phyloP scores from a whole-genome alignment of 1,140 invertebrate species.

The Cotesia vestalis region DNA sequence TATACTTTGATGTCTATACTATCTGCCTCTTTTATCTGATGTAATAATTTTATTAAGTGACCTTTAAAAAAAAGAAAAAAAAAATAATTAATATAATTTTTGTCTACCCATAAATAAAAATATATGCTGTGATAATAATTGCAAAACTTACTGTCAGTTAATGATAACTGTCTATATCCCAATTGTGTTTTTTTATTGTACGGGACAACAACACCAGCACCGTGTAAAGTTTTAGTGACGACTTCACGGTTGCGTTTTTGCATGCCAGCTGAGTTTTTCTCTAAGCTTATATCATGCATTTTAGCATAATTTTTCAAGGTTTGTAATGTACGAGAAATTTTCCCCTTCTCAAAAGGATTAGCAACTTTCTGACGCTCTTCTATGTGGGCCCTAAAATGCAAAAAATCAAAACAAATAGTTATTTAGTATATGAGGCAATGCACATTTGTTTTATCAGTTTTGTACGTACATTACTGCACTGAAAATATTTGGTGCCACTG shows the following conservation, averaged over 20 bases:
- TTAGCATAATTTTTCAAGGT: slow-evolving; percentile 74
- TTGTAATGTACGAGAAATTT: slow-evolving; percentile 69
- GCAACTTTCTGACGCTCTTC: slow-evolving; percentile 70
- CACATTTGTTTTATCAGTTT: no score
- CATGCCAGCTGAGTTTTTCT: slow-evolving; percentile 70
- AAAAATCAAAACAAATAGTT: slow-evolving; percentile 25
- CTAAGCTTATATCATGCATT: slow-evolving; percentile 71
- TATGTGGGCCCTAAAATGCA: slow-evolving; percentile 69
- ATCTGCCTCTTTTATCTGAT: slow-evolving; percentile 71
- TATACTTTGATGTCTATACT: slow-evolving; percentile 70
- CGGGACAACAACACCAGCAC: slow-evolving; percentile 88
- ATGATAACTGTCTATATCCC: slow-evolving; percentile 81
- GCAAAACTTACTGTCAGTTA: slow-evolving; percentile 74
- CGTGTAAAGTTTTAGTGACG: slow-evolving; percentile 84
- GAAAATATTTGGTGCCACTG: slow-evolving; percentile 86
- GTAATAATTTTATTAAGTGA: slow-evolving; percentile 77
- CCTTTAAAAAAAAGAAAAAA: slow-evolving; percentile 64
- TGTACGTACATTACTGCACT: slow-evolving; percentile 78
- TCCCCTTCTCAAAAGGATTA: slow-evolving; percentile 74
- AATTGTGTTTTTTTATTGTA: slow-evolving; percentile 81
- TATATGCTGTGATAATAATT: slow-evolving; percentile 4
- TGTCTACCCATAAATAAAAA: slow-evolving; percentile 23
- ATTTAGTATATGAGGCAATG: no score
- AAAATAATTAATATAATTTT: slow-evolving; percentile 43
- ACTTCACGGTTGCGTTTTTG: slow-evolving; percentile 73